Percentiles rank a stretch among this genome's conserved stretches.
These are phyloP conservation scores for Bimastos eiseni DNA, from an alignment of 2,888 invertebrate species.

Conservation along the genomic window DNA sequence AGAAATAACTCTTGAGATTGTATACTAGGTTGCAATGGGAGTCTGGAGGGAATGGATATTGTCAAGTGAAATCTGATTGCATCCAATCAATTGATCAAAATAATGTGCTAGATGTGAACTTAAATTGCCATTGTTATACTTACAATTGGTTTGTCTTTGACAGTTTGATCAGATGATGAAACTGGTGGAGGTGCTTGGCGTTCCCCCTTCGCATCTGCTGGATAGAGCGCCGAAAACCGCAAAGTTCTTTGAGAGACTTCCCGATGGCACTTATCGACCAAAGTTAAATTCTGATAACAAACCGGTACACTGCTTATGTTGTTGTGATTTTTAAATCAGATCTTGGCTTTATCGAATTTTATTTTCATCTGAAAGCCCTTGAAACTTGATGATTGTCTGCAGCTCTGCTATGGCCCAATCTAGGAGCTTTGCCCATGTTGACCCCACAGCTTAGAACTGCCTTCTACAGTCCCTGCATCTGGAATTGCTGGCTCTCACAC, in stretches of 20 bases:
- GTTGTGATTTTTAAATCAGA: not conserved
- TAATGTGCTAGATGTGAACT: not conserved
- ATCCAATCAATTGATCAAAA: too few relatives aligned
- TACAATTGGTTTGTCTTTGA: not conserved
- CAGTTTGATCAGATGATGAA: conserved; percentile 99
- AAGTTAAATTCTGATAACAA: conserved; percentile 78
- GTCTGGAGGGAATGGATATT: too few relatives aligned
- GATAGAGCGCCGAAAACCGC: conserved; percentile 94
- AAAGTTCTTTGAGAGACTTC: conserved; percentile 95
- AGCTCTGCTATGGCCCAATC: too few relatives aligned
- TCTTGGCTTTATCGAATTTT: not conserved
- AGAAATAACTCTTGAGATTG: too few relatives aligned
- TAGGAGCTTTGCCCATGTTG: too few relatives aligned
- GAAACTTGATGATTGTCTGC: too few relatives aligned
- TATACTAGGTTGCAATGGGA: too few relatives aligned
- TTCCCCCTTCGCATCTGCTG: conserved; percentile 93
- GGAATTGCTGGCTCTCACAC: too few relatives aligned
- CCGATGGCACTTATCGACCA: conserved; percentile 88
- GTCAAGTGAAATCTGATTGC: too few relatives aligned
- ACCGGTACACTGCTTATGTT: conserved; percentile 53
- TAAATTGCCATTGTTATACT: not conserved
- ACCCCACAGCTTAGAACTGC: too few relatives aligned
- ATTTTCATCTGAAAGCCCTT: not conserved
- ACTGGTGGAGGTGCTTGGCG: conserved; percentile 97
- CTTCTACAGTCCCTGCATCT: too few relatives aligned